These are phyloP conservation scores for Hydroisotoma schaefferi DNA, from an alignment of 2,888 invertebrate genomes.

Conservation along the genomic window DNA sequence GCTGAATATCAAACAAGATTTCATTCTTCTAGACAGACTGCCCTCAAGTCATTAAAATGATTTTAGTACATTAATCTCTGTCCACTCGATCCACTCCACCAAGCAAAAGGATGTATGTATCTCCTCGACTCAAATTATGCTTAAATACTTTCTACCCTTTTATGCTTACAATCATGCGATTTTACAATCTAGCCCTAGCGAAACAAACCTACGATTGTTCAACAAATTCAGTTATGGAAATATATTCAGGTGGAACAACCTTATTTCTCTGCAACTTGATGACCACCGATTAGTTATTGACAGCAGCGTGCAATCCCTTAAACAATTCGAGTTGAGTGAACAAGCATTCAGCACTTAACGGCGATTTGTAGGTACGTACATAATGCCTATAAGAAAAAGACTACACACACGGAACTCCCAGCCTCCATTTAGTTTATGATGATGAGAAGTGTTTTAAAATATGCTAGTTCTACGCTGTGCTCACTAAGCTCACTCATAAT, in stretches of 20 bases:
- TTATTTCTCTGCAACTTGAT: slow-evolving; percentile 3
- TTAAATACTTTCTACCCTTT: background rate
- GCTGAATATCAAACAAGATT: too few species aligned
- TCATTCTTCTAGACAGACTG: too few species aligned
- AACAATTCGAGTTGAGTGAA: too few species aligned
- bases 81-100: background rate
- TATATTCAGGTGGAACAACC: slow-evolving; percentile 10
- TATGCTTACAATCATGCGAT: background rate
- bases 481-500: background rate
- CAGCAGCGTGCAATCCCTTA: background rate
- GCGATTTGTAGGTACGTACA: too few species aligned
- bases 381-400: too few species aligned
- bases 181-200: background rate
- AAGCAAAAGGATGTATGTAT: background rate
- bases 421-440: slow-evolving; percentile 1
- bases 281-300: slow-evolving; percentile 2
- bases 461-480: too few species aligned
- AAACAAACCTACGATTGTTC: background rate
- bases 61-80: slow-evolving; percentile 8
- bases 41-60: too few species aligned
- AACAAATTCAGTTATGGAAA: background rate
- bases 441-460: slow-evolving; percentile 5
- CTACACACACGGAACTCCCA: too few species aligned
- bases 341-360: too few species aligned
- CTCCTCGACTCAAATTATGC: background rate